These are phyloP conservation scores for Triops longicaudatus DNA, from an alignment of 1,140 invertebrate genomes.

Conservation along the genomic window DNA sequence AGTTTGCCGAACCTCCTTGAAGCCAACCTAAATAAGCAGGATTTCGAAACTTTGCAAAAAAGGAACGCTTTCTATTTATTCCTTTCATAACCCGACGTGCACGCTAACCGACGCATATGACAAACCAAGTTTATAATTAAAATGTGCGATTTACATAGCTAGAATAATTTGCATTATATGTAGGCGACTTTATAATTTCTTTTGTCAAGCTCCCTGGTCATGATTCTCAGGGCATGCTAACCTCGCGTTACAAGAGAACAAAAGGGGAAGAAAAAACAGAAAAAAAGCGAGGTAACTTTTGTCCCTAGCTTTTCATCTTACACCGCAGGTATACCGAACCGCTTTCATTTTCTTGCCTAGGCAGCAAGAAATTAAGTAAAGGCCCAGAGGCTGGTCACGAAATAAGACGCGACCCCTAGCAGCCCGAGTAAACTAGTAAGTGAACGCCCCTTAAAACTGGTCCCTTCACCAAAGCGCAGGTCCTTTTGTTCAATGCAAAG, in stretches of 20 bases:
- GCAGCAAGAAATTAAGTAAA: background rate
- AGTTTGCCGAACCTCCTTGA: background rate
- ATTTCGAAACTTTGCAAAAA: background rate
- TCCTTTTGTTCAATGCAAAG: background rate
- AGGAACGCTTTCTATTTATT: slow-evolving; percentile 2
- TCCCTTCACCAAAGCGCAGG: background rate
- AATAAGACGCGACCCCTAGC: background rate
- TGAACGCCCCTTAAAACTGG: background rate
- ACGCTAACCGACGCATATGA: background rate
- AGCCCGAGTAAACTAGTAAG: background rate
- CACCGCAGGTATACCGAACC: background rate
- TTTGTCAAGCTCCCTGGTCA: slow-evolving; percentile 4
- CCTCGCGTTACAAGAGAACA: background rate
- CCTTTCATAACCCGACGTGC: background rate
- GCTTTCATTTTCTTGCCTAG: background rate
- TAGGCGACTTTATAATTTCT: slow-evolving; percentile 8
- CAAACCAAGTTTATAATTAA: background rate
- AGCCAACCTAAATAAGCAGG: background rate
- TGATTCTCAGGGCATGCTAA: background rate
- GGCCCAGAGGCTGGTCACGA: background rate
- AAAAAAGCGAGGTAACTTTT: no score
- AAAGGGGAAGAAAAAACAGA: background rate
- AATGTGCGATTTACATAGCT: background rate
- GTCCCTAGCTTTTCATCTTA: background rate
- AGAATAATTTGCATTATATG: background rate